Evolutionary conservation across 92 coral and sea anemone species (phyloP), one percentile per base, ranked within the genome.

Genomic region (Siderastrea siderea): DNA sequence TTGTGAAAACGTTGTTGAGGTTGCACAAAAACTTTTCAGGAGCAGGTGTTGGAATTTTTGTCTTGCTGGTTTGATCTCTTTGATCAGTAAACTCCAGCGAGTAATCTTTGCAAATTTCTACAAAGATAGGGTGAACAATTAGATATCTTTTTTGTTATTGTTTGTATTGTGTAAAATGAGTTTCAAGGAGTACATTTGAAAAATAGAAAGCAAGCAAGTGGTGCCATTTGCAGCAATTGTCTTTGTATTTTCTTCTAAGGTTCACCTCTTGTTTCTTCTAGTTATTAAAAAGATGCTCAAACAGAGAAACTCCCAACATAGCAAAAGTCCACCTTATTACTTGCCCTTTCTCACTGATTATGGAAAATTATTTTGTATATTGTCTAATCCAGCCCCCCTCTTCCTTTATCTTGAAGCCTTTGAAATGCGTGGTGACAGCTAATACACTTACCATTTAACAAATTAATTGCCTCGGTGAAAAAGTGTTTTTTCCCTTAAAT

Each of bases 361-460:
- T 60, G 17, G 11, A 60, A 14, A 60, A 60, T 11, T 1, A 15
- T 7, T 47, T 60, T 62, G 84, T 62, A 45, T 80, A 86, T 64
- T 57, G n/a, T 15, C 69, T 86, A 45, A 86, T 80, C 90, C 90
- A 86, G 1, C 43, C 58, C 6, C 79, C 65, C 53, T 87, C 87
- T 79, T 79, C 84, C 59, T 80, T 71, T 68, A 68, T 68, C 52
- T 79, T 65, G 77, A 74, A 86, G 16, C 90, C 90, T 38, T 7
- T 80, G 62, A 54, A 86, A 85, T 0, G 90, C 78, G 26, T 86
- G 90, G 57, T 79, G 88, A 70, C 88, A 86, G 68, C 90, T 86
- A 58, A 86, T 86, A 78, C 90, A 79, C 59, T 62, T 79, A 16
- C 79, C 84, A 64, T 64, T 64, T 64, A 64, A 64, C 69, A 14